These are phyloP conservation scores for Caenorhabditis sinica DNA, from an alignment of 2,888 invertebrate genomes.

Conservation along the genomic window DNA sequence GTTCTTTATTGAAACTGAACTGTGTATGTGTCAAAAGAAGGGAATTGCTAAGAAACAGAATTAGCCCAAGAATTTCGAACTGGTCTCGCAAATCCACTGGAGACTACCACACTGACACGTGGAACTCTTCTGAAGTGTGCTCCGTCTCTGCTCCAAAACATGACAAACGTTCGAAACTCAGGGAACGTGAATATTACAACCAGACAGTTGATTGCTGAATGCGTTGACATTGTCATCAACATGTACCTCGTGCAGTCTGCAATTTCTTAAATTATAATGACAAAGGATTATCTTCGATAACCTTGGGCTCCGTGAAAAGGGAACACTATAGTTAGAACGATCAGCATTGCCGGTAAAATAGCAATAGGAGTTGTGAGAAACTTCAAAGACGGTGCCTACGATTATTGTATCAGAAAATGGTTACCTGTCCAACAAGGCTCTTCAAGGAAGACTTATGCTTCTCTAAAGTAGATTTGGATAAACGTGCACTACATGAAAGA, in stretches of 20 bases:
- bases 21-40: too few relatives aligned
- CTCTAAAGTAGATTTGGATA: constrained; percentile 7
- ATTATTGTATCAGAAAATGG: background rate
- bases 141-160: constrained; percentile 23
- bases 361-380: constrained; percentile 30
- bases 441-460: constrained; percentile 32
- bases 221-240: constrained; percentile 30
- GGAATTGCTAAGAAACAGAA: background rate
- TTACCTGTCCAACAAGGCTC: constrained; percentile 27
- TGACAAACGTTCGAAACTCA: constrained; percentile 20
- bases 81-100: background rate
- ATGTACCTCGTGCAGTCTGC: constrained; percentile 15
- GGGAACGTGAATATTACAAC: constrained; percentile 33
- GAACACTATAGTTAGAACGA: background rate
- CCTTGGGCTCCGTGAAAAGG: constrained; percentile 14
- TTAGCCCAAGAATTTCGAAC: background rate
- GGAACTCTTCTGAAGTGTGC: background rate
- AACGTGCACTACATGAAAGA: background rate
- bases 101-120: background rate
- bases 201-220: constrained; percentile 14
- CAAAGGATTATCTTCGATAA: background rate
- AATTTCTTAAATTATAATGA: background rate
- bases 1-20: too few relatives aligned
- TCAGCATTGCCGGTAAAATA: constrained; percentile 18
- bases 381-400: background rate